Evolutionary conservation across 2,888 invertebrate species (phyloP), one percentile per base, ranked within the genome.

Genomic region (Lomographa bimaculata): DNA sequence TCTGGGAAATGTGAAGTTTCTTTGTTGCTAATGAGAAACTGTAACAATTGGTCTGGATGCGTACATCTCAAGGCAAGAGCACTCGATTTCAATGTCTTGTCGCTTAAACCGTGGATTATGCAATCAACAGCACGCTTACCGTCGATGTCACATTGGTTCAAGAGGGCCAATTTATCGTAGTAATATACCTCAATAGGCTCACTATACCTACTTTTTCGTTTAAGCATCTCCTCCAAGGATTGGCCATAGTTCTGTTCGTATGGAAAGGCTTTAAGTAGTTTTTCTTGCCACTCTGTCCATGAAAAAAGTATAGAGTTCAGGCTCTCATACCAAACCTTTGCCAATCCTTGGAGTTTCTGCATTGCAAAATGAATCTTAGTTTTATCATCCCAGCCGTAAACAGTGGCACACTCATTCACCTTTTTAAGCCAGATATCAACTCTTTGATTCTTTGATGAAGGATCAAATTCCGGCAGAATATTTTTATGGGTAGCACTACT

Each of bases 261-360:
- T 1, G 61, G 60, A 32, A 64, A 64, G 1, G 59, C 60, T 0
- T 9, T 29, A 0, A 14, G 1, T 1, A 64, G 7, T 11, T 59
- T 62, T 1, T 25, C 23, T 27, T 60, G 59, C 62, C 64, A 64
- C 17, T 64, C 54, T 0, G 7, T 2, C 62, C 65, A 64, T 0
- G 36, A 36, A 18, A 45, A 60, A 1, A 57, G 5, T 2, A 58
- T 47, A 0, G 54, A 23, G 3, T 40, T 18, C 3, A 60, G 19
- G 2, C 56, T 46, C 20, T 60, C 48, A 11, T 54, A 59, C 64
- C 61, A 63, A 1, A 18, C 42, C 19, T 57, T 46, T 7, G 57
- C 59, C 6, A 56, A 10, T 3, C 60, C 63, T 4, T 14, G 4
- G 4, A 14, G 14, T 14, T 14, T 14, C 14, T 14, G 14, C 14